Base-by-base conservation (phyloP, 2,888 invertebrate genomes). In the Sialis lutaria region DNA sequence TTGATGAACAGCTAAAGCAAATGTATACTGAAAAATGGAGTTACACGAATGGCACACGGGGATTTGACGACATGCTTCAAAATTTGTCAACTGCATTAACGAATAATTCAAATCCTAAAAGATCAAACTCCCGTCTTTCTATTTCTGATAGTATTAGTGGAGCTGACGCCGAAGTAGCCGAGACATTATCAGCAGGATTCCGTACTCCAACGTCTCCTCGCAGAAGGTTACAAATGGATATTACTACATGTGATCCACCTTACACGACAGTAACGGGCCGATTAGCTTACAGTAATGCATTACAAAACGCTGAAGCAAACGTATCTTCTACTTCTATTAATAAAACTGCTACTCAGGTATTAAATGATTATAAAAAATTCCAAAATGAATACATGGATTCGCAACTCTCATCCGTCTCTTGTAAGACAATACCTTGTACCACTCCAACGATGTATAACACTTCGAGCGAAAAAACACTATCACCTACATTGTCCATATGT, bases 11-110 rank as follows among this genome's bases (percentile, higher is more conserved):
- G 56, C 62, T 82, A 45, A 72, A 79, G 57, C 75, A 76, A 58
- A 74, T 82, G 43, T 82, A 80, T 55, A 79, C 80, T 53, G 64
- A 67, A 46, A 74, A 72, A 57, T 83, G 83, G 83, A 78, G 73
- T 34, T 79, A 80, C 54, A 75, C 75, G 46, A 76, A 75, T 53
- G 75, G 75, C 62, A 74, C 77, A 55, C 70, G 75, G 55, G 74
- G 69, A 57, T 72, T 75, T 57, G 75, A 75, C 52, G 75, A 76
- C 53, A 66, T 75, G 58, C 58, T 76, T 50, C 62, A 72, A 6
- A 67, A 70, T 40, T 61, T 61, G 55, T 55, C 59, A 10, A 65
- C 62, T 46, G 68, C 63, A 8, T 58, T 73, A 53, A 72, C 71
- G 52, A 59, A 68, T 37, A 59, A 69, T 34, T 57, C 64, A 2